A percentile compares a stretch with the other conserved stretches of the same genome.
These are phyloP conservation scores for Natator depressus DNA, from an alignment of 2,113 vertebrate genomes.

Conservation along the genomic window DNA sequence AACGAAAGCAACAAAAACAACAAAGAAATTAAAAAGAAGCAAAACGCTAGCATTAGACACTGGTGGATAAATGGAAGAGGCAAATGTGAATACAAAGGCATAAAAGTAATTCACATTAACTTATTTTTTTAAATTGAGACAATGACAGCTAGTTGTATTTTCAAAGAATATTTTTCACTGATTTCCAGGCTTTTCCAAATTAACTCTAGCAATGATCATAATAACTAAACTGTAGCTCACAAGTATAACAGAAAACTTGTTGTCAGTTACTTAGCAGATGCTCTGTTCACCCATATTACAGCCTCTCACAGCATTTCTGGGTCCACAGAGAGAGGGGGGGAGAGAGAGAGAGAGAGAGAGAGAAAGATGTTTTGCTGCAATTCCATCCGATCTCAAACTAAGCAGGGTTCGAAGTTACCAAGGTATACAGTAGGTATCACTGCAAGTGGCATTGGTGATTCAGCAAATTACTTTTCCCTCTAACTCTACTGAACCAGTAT, in stretches of 20 bases:
- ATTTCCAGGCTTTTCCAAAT: not conserved
- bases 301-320: not conserved
- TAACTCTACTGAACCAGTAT: not conserved
- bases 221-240: not conserved
- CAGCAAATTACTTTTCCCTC: not conserved
- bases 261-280: not conserved
- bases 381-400: not conserved
- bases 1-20: slow-evolving; percentile 80
- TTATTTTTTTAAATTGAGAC: not conserved
- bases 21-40: slow-evolving; percentile 76
- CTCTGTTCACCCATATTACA: not conserved
- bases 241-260: not conserved
- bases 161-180: not conserved
- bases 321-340: too few species aligned
- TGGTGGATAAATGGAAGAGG: slow-evolving; percentile 75
- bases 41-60: slow-evolving; percentile 81
- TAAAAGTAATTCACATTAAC: not conserved
- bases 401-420: not conserved
- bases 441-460: not conserved
- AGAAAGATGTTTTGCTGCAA: not conserved
- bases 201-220: not conserved
- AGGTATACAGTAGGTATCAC: not conserved
- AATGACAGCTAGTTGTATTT: not conserved
- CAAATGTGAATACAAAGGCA: slow-evolving; percentile 73
- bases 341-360: too few species aligned